phyloP scores from a whole-genome alignment of 2,888 invertebrate species.

The Heliconius charithonia region DNA sequence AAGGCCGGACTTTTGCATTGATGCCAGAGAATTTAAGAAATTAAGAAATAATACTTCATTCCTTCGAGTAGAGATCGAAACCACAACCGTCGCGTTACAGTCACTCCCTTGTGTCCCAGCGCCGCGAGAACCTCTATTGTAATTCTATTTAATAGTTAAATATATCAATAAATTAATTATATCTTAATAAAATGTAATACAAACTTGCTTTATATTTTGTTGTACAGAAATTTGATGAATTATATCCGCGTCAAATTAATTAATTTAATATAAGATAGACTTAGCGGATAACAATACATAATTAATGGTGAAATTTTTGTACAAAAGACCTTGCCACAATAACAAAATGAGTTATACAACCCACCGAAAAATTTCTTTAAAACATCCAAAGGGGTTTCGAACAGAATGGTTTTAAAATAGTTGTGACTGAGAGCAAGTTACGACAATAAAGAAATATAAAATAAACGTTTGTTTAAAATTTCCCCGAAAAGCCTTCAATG shows the following conservation, averaged over 20 bases:
- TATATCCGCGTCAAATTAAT: neutral
- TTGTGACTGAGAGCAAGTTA: conserved; percentile 27
- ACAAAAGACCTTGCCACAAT: neutral
- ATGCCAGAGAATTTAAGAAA: too few relatives aligned
- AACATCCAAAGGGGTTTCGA: conserved; percentile 4
- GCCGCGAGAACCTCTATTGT: too few relatives aligned
- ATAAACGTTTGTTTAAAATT: conserved; percentile 34
- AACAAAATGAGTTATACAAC: neutral
- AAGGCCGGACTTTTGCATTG: too few relatives aligned
- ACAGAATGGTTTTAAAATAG: conserved; percentile 17
- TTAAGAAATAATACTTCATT: too few relatives aligned
- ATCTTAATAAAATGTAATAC: neutral
- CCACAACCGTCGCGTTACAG: too few relatives aligned
- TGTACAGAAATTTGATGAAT: conserved; percentile 3
- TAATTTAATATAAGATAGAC: neutral
- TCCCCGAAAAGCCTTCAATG: conserved; percentile 20
- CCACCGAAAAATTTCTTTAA: conserved; percentile 1
- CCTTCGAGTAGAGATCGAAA: too few relatives aligned
- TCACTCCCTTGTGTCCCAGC: too few relatives aligned
- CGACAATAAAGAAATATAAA: conserved; percentile 32
- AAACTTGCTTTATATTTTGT: neutral
- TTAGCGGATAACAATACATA: conserved; percentile 6
- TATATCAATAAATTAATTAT: neutral
- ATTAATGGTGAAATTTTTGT: neutral
- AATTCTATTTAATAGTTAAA: too few relatives aligned